Evolutionary conservation across 2,113 vertebrate genomes (phyloP).

Genomic region (Sturnira hondurensis): DNA sequence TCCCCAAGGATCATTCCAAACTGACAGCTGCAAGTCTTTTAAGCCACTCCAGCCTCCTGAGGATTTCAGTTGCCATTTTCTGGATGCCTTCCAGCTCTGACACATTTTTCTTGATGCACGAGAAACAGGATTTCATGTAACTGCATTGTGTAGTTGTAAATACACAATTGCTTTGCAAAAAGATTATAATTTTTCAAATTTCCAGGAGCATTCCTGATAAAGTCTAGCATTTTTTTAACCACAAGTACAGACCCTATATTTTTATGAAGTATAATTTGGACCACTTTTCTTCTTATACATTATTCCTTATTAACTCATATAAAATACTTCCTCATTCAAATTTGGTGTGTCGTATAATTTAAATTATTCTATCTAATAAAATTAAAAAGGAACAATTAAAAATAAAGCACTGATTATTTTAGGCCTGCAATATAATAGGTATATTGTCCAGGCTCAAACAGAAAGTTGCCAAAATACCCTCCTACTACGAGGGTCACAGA

Average conservation of each 20-base stretch:
- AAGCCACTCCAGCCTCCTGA: neutral
- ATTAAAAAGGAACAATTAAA: neutral
- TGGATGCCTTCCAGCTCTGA: neutral
- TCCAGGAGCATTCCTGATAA: neutral
- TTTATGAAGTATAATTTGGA: neutral
- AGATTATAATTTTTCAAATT: conserved; percentile 16
- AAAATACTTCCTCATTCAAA: neutral
- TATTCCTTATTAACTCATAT: neutral
- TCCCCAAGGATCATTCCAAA: neutral
- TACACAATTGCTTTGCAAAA: neutral
- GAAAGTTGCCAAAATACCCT: neutral
- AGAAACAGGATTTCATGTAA: neutral
- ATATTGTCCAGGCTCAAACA: neutral
- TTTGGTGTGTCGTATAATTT: neutral
- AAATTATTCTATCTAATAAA: neutral
- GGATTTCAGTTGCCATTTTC: neutral
- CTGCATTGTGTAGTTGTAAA: neutral
- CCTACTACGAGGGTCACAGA: neutral
- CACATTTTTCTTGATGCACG: neutral
- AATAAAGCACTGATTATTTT: neutral
- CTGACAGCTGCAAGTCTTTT: neutral
- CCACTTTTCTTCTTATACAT: neutral
- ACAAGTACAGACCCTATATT: neutral
- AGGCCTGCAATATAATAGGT: neutral
- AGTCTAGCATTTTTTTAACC: neutral